Evolutionary conservation across 2,888 invertebrate species (phyloP).

Genomic region (Ophioninae sp.): DNA sequence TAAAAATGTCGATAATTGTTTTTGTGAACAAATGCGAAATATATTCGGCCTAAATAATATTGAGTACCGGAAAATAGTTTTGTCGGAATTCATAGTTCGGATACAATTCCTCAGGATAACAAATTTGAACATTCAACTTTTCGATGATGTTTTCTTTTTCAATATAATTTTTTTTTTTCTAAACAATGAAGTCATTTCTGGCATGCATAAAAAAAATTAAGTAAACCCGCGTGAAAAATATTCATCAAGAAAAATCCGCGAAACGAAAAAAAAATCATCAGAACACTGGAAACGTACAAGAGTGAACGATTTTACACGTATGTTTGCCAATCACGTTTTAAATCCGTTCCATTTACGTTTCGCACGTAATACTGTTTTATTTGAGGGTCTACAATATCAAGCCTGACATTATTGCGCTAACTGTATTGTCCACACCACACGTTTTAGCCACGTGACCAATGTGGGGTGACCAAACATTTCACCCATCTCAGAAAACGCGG

Average conservation of each 20-base stretch:
- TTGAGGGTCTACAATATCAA: slow-evolving; percentile 24
- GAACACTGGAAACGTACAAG: slow-evolving; percentile 1
- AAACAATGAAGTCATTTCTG: too few species aligned
- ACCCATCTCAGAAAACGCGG: background rate
- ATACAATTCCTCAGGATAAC: too few species aligned
- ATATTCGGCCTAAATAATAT: too few species aligned
- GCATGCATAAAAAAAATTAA: too few species aligned
- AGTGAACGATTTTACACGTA: background rate
- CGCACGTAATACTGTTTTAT: slow-evolving; percentile 29
- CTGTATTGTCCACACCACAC: background rate
- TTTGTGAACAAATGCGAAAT: too few species aligned
- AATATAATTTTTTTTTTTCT: too few species aligned
- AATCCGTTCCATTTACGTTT: slow-evolving; percentile 35
- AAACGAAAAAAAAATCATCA: background rate
- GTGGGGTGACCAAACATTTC: slow-evolving; percentile 27
- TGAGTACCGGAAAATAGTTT: too few species aligned
- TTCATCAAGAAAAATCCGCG: background rate
- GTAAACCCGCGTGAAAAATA: background rate
- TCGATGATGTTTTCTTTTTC: too few species aligned
- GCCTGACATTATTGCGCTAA: slow-evolving; percentile 16
- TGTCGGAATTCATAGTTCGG: too few species aligned
- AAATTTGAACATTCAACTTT: too few species aligned
- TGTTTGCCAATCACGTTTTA: slow-evolving; percentile 41
- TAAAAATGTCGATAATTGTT: too few species aligned
- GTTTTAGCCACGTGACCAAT: slow-evolving; percentile 24